Percentiles rank a stretch among this genome's conserved stretches.
phyloP scores from a whole-genome alignment of 1,140 invertebrate genomes.

The Brachionus paranguensis region DNA sequence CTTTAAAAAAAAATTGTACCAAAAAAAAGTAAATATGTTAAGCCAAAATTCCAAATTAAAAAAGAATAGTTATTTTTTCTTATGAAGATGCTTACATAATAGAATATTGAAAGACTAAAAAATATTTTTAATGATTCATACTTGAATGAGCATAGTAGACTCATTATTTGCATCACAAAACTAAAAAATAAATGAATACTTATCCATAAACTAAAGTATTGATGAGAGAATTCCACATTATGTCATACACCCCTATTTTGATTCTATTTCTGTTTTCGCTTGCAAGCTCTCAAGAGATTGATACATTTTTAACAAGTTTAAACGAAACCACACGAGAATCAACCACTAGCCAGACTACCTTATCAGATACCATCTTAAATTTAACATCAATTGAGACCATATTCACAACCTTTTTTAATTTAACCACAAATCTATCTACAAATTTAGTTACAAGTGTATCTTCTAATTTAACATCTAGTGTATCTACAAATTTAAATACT shows the following conservation, averaged over 20 bases:
- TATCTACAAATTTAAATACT: too few species aligned
- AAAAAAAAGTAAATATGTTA: not conserved
- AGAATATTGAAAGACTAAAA: not conserved
- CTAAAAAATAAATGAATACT: not conserved
- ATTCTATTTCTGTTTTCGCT: not conserved
- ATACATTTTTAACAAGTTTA: not conserved
- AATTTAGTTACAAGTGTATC: not conserved
- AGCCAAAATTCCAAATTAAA: not conserved
- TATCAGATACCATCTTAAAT: not conserved
- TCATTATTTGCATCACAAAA: not conserved
- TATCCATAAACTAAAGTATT: not conserved
- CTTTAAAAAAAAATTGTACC: too few species aligned
- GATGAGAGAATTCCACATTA: not conserved
- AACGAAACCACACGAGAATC: not conserved
- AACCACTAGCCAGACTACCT: not conserved
- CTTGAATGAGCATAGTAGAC: not conserved
- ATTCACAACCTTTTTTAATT: not conserved
- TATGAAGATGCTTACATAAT: not conserved
- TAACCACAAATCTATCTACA: not conserved
- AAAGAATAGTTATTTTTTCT: not conserved
- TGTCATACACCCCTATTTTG: not conserved
- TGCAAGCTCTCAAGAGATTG: not conserved
- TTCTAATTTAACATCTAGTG: not conserved
- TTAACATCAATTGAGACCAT: not conserved
- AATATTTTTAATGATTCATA: not conserved